Evolutionary conservation across 2,888 invertebrate species (phyloP), one percentile per base, ranked within the genome.

Genomic region (Nasonia oneida): DNA sequence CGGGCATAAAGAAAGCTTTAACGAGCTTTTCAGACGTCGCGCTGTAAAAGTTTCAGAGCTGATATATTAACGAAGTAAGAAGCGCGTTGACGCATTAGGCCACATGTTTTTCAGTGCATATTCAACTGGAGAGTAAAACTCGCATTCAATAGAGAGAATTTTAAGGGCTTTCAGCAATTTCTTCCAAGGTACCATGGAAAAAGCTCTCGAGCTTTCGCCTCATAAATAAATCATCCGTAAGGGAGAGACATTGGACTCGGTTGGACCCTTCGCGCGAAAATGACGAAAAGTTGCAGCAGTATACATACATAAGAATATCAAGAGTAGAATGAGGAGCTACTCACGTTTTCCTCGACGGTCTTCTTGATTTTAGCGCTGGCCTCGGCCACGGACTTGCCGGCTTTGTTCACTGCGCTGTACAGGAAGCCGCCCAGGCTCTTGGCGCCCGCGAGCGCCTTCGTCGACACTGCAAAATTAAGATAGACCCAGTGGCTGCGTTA

Each of bases 381-480:
- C 94, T 98, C 97, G 93, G 97, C 97, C 88, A 98, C 97, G 90
- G 97, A 97, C 92, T 98, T 98, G 61, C 98, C 98, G 85, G 99
- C 99, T 94, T 98, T 98, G 94, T 98, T 98, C 90, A 98, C 98
- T 89, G 98, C 98, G 88, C 98, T 98, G 94, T 98, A 98, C 90
- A 99, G 95, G 95, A 98, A 98, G 94, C 96, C 98, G 89, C 98
- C 98, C 92, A 98, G 96, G 81, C 97, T 97, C 94, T 98, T 98
- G 89, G 98, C 98, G 79, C 97, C 97, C 80, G 97, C 97, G 89
- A 98, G 95, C 86, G 98, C 97, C 94, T 98, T 98, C 90, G 97
- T 97, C 90, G 98, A 97, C 93, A 98, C 98, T 97, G 94, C 53
- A 86, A 86, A 87, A 86, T 74, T 79, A 88, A 86, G 37, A 82